Conservation (phyloP, 1,140 invertebrate genomes). For the Drosophila subpulchrella region DNA sequence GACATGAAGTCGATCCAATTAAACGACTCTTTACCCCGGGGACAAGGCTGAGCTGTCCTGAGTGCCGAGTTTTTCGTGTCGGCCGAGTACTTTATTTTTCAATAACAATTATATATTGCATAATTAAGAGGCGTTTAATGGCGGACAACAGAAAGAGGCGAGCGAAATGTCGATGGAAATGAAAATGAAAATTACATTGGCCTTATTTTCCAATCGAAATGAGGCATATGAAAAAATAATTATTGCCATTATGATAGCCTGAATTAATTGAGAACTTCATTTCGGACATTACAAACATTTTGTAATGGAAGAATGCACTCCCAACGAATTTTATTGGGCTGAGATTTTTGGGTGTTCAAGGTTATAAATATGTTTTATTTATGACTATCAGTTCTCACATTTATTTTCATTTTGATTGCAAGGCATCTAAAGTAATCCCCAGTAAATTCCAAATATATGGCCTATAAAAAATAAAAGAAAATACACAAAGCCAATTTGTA, state of each 20-base stretch:
- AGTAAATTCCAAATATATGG: slow-evolving; percentile 5
- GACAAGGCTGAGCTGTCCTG: slow-evolving; percentile 13
- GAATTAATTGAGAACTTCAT: slow-evolving; percentile 46
- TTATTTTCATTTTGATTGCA: neutral
- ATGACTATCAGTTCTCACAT: neutral
- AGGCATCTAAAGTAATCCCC: slow-evolving; percentile 1
- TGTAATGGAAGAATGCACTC: neutral
- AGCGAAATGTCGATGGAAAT: slow-evolving; percentile 10
- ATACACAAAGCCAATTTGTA: slow-evolving; percentile 22
- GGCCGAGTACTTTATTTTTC: slow-evolving; percentile 65
- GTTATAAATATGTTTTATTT: no score
- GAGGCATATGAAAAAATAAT: slow-evolving; percentile 38
- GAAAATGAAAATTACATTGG: slow-evolving; percentile 37
- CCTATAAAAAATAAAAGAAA: neutral
- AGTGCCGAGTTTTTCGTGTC: slow-evolving; percentile 22
- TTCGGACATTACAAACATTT: slow-evolving; percentile 3
- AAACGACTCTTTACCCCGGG: slow-evolving; percentile 25
- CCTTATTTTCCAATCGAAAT: slow-evolving; percentile 48
- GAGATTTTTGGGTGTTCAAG: neutral
- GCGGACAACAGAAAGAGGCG: neutral
- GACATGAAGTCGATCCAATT: slow-evolving; percentile 43
- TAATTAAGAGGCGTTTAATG: slow-evolving; percentile 50
- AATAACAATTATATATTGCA: slow-evolving; percentile 55
- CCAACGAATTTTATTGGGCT: neutral
- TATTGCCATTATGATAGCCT: slow-evolving; percentile 30